These are phyloP conservation scores for Menura novaehollandiae DNA, from an alignment of 2,113 vertebrate genomes.

Conservation along the genomic window DNA sequence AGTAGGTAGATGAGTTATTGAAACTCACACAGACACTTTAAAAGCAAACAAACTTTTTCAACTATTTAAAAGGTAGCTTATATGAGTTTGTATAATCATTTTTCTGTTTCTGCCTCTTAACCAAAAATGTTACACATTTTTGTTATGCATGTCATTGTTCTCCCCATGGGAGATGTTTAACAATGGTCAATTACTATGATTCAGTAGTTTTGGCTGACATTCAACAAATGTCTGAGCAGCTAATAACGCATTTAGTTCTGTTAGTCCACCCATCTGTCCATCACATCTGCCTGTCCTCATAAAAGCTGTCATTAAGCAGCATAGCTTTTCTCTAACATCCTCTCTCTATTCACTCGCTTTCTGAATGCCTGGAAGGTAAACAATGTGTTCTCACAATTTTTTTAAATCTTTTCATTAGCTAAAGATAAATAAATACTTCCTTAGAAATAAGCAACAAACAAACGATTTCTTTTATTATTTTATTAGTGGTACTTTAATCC, in stretches of 20 bases:
- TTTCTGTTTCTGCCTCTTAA: neutral
- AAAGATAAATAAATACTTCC: neutral
- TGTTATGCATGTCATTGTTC: neutral
- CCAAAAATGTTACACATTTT: neutral
- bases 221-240: slow-evolving; percentile 54
- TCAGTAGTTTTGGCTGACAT: slow-evolving; percentile 59
- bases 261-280: slow-evolving; percentile 61
- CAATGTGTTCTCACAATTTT: neutral
- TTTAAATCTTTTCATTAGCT: neutral
- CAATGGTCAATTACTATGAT: slow-evolving; percentile 29
- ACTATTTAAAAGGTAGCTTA: neutral
- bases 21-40: neutral
- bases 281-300: slow-evolving; percentile 50
- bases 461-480: neutral
- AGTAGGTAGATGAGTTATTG: neutral
- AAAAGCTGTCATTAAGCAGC: slow-evolving; percentile 45
- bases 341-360: neutral
- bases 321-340: slow-evolving; percentile 15
- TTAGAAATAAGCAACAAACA: neutral
- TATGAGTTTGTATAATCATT: neutral
- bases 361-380: slow-evolving; percentile 36
- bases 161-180: slow-evolving; percentile 39
- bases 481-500: neutral
- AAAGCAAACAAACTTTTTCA: neutral
- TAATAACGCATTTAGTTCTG: slow-evolving; percentile 58